Evolutionary conservation across 1,140 invertebrate genomes (phyloP).

Genomic region (Laupala kohalensis): DNA sequence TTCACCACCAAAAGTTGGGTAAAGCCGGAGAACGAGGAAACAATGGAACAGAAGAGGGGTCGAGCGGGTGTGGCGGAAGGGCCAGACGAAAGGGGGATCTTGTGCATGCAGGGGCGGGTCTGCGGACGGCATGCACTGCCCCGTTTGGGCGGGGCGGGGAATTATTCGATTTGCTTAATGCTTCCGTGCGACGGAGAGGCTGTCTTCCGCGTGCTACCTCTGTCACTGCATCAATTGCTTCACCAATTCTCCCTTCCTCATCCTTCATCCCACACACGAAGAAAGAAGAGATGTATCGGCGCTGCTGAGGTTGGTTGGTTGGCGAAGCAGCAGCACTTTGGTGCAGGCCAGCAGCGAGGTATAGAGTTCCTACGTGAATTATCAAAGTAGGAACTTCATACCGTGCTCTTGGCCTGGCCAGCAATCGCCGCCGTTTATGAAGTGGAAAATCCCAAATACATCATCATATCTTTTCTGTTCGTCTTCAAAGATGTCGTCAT

Average conservation of each 20-base stretch:
- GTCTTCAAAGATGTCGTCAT: no score
- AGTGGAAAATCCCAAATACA: no score
- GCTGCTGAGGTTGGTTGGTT: neutral
- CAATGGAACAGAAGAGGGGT: neutral
- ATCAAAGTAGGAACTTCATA: slow-evolving; percentile 24
- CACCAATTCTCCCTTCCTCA: neutral
- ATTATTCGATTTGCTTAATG: neutral
- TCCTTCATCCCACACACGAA: neutral
- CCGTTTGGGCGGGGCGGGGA: no score
- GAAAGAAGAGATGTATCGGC: neutral
- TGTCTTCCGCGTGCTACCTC: neutral
- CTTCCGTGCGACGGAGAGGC: neutral
- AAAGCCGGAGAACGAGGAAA: neutral
- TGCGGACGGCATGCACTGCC: no score
- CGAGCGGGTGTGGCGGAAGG: neutral
- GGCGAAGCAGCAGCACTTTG: neutral
- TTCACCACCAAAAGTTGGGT: neutral
- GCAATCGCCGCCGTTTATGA: neutral
- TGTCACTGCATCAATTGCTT: neutral
- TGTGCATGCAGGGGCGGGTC: no score
- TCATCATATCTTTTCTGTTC: no score
- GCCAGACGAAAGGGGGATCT: no score
- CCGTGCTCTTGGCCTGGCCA: slow-evolving; percentile 38
- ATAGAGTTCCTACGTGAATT: slow-evolving; percentile 21
- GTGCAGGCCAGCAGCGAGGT: slow-evolving; percentile 19